These are phyloP conservation scores for Bombylius discolor DNA, from an alignment of 2,888 invertebrate genomes.

Conservation along the genomic window DNA sequence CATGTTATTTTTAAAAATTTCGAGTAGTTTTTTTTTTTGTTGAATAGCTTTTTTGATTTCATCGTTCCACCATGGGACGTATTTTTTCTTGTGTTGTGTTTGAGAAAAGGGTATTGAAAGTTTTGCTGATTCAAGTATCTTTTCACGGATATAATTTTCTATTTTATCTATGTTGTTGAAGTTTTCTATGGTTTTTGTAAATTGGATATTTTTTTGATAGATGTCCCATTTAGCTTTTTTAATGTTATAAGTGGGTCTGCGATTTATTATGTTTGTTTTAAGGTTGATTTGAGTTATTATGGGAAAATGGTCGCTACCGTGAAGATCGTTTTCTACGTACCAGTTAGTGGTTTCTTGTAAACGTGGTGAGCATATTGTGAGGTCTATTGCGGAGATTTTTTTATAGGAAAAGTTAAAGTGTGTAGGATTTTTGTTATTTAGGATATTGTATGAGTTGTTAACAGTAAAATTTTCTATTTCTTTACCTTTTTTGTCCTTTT, in stretches of 20 bases:
- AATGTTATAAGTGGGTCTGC: background rate
- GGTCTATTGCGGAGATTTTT: background rate
- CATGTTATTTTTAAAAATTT: too few species aligned
- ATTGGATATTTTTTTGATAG: background rate
- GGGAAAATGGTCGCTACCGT: conserved; percentile 5
- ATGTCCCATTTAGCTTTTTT: background rate
- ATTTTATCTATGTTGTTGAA: background rate
- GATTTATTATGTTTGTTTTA: background rate
- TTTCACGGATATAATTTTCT: background rate
- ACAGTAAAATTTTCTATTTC: background rate
- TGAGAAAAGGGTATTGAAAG: background rate
- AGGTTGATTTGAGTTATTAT: background rate
- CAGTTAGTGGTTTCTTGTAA: background rate
- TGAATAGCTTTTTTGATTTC: background rate
- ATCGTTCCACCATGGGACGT: background rate
- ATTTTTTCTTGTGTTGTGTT: background rate
- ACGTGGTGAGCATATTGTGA: background rate
- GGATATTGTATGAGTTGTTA: background rate
- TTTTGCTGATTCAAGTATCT: background rate
- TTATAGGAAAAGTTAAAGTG: background rate
- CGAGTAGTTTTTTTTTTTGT: background rate
- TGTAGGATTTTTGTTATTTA: conserved; percentile 1
- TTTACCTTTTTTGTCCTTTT: background rate
- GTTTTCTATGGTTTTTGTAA: background rate
- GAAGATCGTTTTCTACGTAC: background rate